A percentile compares a stretch with the other conserved stretches of the same genome.
Conservation (phyloP, 2,888 invertebrate genomes). For the Cecidostiba fungosa region DNA sequence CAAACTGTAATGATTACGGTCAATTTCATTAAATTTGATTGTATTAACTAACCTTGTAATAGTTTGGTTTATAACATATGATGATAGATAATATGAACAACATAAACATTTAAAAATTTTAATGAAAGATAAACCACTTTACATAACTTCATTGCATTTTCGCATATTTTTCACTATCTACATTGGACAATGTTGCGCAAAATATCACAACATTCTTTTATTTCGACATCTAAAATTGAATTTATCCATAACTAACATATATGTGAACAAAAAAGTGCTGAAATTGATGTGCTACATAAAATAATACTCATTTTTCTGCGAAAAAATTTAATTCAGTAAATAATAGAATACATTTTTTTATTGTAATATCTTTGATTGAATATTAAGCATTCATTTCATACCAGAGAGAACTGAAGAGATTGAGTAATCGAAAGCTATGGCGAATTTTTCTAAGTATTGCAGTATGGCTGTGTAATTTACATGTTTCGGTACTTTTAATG, state of each 20-base stretch:
- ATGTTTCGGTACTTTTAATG: conserved; percentile 42
- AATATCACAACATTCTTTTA: not conserved
- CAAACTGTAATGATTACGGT: conserved; percentile 1
- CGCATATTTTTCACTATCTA: not conserved
- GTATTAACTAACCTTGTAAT: not conserved
- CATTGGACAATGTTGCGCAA: not conserved
- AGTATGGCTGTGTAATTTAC: conserved; percentile 57
- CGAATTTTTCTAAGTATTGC: conserved; percentile 39
- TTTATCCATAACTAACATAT: not conserved
- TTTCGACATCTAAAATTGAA: not conserved
- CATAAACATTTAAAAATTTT: not conserved
- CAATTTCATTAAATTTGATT: not conserved
- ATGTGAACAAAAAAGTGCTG: not conserved
- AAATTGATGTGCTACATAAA: not conserved
- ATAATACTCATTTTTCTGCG: not conserved
- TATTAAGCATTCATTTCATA: conserved; percentile 32
- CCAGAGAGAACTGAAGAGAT: conserved; percentile 46
- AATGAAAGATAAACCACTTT: not conserved
- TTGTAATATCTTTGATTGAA: not conserved
- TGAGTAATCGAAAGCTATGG: conserved; percentile 35
- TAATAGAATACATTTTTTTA: not conserved
- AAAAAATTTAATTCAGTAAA: not conserved
- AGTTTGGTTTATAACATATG: not conserved
- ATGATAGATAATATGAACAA: not conserved
- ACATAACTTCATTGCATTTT: not conserved